phyloP scores from a whole-genome alignment of 2,888 invertebrate species.

The Steromphala cineraria region DNA sequence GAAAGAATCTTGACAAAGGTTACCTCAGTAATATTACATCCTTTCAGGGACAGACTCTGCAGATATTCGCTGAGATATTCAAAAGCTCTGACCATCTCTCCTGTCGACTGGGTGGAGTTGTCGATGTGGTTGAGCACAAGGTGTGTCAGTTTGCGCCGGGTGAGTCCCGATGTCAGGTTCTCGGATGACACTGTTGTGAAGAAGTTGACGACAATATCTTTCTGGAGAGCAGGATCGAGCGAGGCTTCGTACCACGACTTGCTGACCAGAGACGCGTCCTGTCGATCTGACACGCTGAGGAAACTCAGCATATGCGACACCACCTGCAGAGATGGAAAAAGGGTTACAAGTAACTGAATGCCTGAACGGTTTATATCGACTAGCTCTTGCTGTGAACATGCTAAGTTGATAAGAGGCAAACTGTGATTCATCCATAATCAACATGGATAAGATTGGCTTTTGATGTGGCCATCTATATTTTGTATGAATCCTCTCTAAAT shows the following conservation, averaged over 20 bases:
- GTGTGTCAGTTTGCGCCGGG: slow-evolving; percentile 54
- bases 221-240: slow-evolving; percentile 79
- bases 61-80: slow-evolving; percentile 56
- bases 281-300: slow-evolving; percentile 80
- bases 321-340: slow-evolving; percentile 59
- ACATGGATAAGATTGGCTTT: too few relatives aligned
- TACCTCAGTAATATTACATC: slow-evolving; percentile 68
- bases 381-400: too few relatives aligned
- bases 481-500: too few relatives aligned
- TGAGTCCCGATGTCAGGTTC: slow-evolving; percentile 40
- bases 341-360: too few relatives aligned
- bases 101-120: slow-evolving; percentile 51
- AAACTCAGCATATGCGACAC: slow-evolving; percentile 69
- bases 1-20: slow-evolving; percentile 63
- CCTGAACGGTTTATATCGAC: too few relatives aligned
- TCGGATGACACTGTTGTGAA: slow-evolving; percentile 37
- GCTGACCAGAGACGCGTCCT: slow-evolving; percentile 82
- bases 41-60: slow-evolving; percentile 63
- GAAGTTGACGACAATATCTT: slow-evolving; percentile 78
- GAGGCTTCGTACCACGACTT: slow-evolving; percentile 83
- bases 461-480: too few relatives aligned
- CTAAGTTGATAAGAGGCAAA: too few relatives aligned
- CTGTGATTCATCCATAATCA: too few relatives aligned
- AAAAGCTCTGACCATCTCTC: slow-evolving; percentile 58
- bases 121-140: slow-evolving; percentile 66